phyloP scores from a whole-genome alignment of 2,113 vertebrate species.

The Laticauda laticaudata region DNA sequence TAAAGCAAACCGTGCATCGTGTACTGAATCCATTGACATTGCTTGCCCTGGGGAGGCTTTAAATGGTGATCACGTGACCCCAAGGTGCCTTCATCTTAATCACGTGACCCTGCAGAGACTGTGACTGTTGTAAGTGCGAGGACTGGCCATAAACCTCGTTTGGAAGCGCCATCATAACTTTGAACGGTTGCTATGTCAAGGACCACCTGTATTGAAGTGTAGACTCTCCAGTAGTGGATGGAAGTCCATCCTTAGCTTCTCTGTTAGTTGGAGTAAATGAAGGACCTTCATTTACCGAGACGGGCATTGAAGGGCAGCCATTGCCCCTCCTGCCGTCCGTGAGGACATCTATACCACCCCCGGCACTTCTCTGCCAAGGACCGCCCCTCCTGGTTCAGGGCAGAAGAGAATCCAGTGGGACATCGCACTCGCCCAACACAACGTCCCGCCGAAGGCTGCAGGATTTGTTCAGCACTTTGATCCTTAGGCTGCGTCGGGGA shows the following conservation, averaged over 20 bases:
- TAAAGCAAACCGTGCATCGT: not conserved
- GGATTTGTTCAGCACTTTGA: slow-evolving; percentile 63
- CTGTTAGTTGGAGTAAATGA: not conserved
- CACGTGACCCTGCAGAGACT: no score
- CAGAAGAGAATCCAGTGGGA: slow-evolving; percentile 47
- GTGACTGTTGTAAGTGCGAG: no score
- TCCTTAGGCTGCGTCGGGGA: slow-evolving; percentile 34
- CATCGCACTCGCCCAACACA: slow-evolving; percentile 56
- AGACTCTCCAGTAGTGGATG: not conserved
- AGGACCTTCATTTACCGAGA: not conserved
- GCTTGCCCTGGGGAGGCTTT: no score
- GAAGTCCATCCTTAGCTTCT: not conserved
- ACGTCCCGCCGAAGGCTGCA: slow-evolving; percentile 53
- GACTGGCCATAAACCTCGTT: not conserved
- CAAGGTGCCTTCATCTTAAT: no score
- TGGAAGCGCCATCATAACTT: no score
- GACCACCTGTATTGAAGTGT: no score
- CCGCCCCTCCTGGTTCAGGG: slow-evolving; percentile 11
- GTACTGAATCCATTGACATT: no score
- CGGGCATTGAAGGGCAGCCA: not conserved
- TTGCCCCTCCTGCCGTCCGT: not conserved
- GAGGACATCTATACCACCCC: not conserved
- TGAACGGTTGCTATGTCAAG: no score
- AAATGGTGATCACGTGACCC: no score
- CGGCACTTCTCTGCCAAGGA: not conserved